Percentiles rank a stretch among this genome's conserved stretches.
phyloP scores from a whole-genome alignment of 2,888 invertebrate genomes.

The Torymus auratus region DNA sequence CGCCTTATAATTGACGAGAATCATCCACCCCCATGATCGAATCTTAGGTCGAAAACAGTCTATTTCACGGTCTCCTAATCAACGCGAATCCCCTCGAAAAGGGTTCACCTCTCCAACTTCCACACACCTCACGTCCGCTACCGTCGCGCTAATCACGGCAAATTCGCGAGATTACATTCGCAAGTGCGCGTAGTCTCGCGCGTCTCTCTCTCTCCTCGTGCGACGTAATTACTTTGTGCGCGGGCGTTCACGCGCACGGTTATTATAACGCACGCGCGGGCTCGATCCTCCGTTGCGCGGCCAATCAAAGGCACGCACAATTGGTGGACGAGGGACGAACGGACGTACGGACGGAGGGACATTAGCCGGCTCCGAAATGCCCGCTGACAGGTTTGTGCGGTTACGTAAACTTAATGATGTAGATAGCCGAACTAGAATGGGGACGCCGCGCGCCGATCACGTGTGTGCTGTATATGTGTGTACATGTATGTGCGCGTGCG shows the following conservation, averaged over 20 bases:
- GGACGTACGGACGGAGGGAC: constrained; percentile 42
- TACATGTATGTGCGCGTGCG: no score
- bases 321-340: not conserved
- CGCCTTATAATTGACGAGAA: no score
- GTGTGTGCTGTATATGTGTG: no score
- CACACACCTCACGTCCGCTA: no score
- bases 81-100: no score
- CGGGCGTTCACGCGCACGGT: not conserved
- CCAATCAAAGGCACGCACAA: constrained; percentile 49
- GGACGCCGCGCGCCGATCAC: constrained; percentile 63
- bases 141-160: no score
- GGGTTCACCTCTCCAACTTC: no score
- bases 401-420: constrained; percentile 74
- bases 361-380: constrained; percentile 71
- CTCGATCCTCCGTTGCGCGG: constrained; percentile 29
- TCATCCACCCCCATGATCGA: no score
- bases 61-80: no score
- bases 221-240: constrained; percentile 10
- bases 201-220: not conserved
- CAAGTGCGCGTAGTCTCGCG: no score
- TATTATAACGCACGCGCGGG: constrained; percentile 12
- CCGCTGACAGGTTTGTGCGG: constrained; percentile 72
- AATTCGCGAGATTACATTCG: no score
- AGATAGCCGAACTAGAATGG: constrained; percentile 71
- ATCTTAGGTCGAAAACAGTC: no score